Evolutionary conservation across 2,113 vertebrate species (phyloP).

Genomic region (Melanerpes aurifrons): DNA sequence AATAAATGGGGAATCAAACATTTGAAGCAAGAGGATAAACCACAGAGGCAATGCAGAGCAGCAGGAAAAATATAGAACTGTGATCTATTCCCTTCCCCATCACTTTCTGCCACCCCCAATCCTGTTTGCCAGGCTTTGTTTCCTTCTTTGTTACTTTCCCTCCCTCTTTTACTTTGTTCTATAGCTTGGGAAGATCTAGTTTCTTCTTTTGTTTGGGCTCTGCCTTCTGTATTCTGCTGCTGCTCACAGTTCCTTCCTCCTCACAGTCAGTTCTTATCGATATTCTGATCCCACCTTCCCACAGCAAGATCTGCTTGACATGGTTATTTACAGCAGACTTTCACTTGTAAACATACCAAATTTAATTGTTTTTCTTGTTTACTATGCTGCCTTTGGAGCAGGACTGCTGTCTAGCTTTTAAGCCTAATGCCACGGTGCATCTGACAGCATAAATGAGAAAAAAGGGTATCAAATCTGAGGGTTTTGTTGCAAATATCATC

Average conservation of each 20-base stretch:
- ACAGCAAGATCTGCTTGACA: constrained; percentile 22
- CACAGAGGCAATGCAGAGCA: neutral
- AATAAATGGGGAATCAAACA: neutral
- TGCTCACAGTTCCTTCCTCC: neutral
- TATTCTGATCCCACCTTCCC: constrained; percentile 34
- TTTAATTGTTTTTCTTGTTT: constrained; percentile 62
- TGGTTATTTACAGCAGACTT: constrained; percentile 62
- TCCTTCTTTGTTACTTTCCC: neutral
- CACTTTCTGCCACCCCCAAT: accelerated
- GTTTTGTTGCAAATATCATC: neutral
- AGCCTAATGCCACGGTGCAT: neutral
- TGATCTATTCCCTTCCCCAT: neutral
- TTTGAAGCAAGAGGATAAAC: neutral
- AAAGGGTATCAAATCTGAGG: neutral
- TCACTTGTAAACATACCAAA: constrained; percentile 39
- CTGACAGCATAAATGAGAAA: constrained; percentile 34
- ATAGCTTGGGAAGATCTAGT: neutral
- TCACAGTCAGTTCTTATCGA: neutral
- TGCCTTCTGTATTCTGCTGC: neutral
- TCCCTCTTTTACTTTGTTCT: neutral
- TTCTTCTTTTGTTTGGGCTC: neutral
- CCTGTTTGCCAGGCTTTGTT: neutral
- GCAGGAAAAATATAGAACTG: neutral
- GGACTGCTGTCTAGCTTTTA: constrained; percentile 27
- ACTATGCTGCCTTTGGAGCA: neutral